A percentile compares a stretch with the other conserved stretches of the same genome.
Evolutionary conservation across 2,113 vertebrate species (phyloP).

Genomic region (Danionella cerebrum): DNA sequence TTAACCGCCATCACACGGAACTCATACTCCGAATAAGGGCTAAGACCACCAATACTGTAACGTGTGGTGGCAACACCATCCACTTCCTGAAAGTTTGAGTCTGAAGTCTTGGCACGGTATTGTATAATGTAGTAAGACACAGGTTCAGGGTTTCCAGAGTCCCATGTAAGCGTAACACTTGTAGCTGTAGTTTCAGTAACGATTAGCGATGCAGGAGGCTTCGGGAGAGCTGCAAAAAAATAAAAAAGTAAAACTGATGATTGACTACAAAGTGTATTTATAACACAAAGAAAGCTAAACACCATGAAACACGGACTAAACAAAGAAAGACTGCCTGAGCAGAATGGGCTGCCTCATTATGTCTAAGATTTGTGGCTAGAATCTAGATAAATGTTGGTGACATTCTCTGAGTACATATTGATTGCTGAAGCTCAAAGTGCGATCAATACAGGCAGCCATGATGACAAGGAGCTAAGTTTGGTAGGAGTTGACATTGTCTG

Average conservation of each 20-base stretch:
- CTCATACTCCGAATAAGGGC: conserved; percentile 90
- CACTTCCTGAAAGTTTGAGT: conserved; percentile 87
- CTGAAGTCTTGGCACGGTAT: conserved; percentile 74
- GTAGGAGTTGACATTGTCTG: conserved; percentile 14
- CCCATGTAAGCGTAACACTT: conserved; percentile 94
- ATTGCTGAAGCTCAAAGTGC: conserved; percentile 47
- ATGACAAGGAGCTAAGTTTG: neutral
- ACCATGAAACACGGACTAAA: neutral
- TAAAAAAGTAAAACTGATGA: neutral
- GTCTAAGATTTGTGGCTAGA: conserved; percentile 30
- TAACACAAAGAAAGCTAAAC: neutral
- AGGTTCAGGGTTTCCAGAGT: conserved; percentile 88
- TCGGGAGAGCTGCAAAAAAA: conserved; percentile 76
- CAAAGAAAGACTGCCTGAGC: neutral
- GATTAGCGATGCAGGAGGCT: conserved; percentile 77
- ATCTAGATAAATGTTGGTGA: conserved; percentile 53
- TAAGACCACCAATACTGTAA: conserved; percentile 95
- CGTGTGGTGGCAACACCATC: conserved; percentile 92
- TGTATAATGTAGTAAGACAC: conserved; percentile 93
- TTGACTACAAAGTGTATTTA: conserved; percentile 2
- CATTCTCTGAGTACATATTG: conserved; percentile 51
- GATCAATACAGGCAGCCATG: conserved; percentile 48
- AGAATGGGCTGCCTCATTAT: conserved; percentile 18
- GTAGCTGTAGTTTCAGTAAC: conserved; percentile 97
- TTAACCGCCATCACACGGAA: conserved; percentile 88